Percentiles rank a stretch among this genome's conserved stretches.
These are phyloP conservation scores for Galemys pyrenaicus DNA, from an alignment of 2,113 vertebrate genomes.

Conservation along the genomic window DNA sequence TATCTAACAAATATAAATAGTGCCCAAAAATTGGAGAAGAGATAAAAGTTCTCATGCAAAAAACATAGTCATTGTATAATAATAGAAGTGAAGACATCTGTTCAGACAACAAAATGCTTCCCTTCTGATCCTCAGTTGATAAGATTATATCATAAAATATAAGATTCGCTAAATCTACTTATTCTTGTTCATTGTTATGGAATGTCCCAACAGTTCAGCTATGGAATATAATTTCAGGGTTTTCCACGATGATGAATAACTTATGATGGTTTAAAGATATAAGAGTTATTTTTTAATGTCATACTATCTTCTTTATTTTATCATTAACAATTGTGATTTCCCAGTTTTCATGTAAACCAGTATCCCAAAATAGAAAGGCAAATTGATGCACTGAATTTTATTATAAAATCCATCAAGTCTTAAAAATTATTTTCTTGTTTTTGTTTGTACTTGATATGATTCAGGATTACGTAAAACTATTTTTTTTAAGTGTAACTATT, in stretches of 20 bases:
- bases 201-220: background rate
- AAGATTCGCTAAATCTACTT: background rate
- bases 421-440: background rate
- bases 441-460: background rate
- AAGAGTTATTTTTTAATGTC: background rate
- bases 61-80: background rate
- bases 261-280: background rate
- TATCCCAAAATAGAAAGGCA: background rate
- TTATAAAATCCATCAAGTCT: background rate
- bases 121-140: background rate
- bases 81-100: background rate
- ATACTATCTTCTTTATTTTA: background rate
- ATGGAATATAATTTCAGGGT: background rate
- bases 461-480: background rate
- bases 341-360: background rate
- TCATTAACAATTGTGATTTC: slow-evolving; percentile 3
- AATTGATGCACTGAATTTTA: background rate
- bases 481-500: background rate
- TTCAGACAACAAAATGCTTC: too few relatives aligned
- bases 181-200: background rate
- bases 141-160: background rate
- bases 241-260: background rate
- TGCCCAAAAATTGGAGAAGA: background rate
- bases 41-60: background rate
- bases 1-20: background rate